Conservation (phyloP, 2,797 vertebrate species). For the Thaleichthys pacificus region DNA sequence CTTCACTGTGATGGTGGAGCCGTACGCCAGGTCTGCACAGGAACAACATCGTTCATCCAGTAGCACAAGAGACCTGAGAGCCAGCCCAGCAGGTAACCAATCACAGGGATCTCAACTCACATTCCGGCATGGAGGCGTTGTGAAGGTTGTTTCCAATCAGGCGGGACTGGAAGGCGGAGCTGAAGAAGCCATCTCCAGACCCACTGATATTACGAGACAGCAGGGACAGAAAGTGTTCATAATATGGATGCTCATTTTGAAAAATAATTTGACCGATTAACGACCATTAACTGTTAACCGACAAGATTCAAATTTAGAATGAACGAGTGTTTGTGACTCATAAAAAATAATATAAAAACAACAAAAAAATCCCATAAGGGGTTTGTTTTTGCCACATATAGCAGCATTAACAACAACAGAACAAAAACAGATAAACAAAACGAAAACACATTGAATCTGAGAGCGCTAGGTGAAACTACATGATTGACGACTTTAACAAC, state of each 20-base stretch:
- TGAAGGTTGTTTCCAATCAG: conserved; percentile 94
- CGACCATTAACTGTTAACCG: too few relatives aligned
- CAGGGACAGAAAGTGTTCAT: conserved; percentile 19
- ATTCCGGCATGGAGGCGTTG: conserved; percentile 92
- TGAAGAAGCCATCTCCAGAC: conserved; percentile 97
- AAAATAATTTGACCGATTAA: background rate
- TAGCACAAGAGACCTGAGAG: background rate
- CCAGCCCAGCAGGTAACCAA: too few relatives aligned
- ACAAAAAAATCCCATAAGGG: too few relatives aligned
- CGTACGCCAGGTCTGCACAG: conserved; percentile 87
- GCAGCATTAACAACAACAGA: too few relatives aligned
- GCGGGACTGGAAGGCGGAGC: conserved; percentile 95
- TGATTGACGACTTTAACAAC: too few relatives aligned
- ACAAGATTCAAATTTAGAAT: too few relatives aligned
- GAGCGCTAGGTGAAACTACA: too few relatives aligned
- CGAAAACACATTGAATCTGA: too few relatives aligned
- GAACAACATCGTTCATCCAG: background rate
- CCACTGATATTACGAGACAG: conserved; percentile 72
- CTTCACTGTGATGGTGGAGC: conserved; percentile 91
- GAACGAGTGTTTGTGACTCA: too few relatives aligned
- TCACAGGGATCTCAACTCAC: conserved; percentile 72
- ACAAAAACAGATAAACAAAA: too few relatives aligned
- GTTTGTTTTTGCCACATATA: too few relatives aligned
- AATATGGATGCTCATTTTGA: background rate
- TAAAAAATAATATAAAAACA: too few relatives aligned